Base-by-base conservation (phyloP, 2,888 invertebrate species). In the Theretra japonica region DNA sequence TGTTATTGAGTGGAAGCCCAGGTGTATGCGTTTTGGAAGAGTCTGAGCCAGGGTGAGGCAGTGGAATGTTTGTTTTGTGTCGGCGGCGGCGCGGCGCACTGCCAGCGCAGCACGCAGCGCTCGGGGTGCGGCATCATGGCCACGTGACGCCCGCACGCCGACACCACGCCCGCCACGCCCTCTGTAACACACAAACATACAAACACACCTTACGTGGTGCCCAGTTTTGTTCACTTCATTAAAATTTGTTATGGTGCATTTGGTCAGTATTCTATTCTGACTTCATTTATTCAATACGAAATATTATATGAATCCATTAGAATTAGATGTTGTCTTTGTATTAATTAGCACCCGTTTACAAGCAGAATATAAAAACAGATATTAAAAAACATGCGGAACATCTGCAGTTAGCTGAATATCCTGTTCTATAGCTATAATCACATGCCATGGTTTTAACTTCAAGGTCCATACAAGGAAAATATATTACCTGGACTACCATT, bases 91-190 rank as follows among this genome's bases (percentile, higher is more conserved):
- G 96, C 96, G 1, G 98, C 97, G 96, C 98, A 98, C 90, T 99
- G 99, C 97, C 98, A 99, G 79, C 96, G 96, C 80, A 97, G 95
- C 74, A 97, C 96, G 85, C 98, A 98, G 75, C 99, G 96, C 92
- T 99, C 99, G 0, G 99, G 99, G 94, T 99, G 99, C 3, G 99
- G 99, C 99, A 99, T 99, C 96, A 99, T 96, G 0, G 99, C 99
- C 80, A 99, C 95, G 91, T 99, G 99, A 5, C 99, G 96, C 0
- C 99, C 99, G 92, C 99, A 97, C 1, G 89, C 84, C 0, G 99
- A 99, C 80, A 98, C 97, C 72, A 99, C 91, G 19, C 97, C 99
- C 30, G 99, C 99, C 75, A 99, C 95, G 28, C 98, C 99, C 80
- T 95, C 96, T 95, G 90, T 70, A 77, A 75, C 50, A 28, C 48